Evolutionary conservation across 2,797 vertebrate genomes (phyloP).

Genomic region (Antennarius maculatus): DNA sequence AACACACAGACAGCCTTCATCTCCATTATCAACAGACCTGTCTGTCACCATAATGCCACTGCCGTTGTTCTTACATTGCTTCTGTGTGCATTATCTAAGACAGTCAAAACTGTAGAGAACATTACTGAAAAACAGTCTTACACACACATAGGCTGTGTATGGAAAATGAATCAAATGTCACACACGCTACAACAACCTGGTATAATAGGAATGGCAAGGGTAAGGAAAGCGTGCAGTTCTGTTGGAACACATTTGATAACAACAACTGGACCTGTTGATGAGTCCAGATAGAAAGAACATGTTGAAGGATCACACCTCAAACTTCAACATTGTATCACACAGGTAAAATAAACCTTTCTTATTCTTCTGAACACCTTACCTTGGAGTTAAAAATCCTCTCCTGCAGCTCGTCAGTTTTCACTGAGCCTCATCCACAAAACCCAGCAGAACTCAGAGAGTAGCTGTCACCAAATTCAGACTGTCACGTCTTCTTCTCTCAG

Average conservation of each 20-base stretch:
- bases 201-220: not conserved
- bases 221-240: not conserved
- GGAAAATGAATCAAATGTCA: not conserved
- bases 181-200: not conserved
- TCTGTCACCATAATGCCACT: conserved; percentile 51
- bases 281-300: conserved; percentile 1
- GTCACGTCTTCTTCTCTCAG: conserved; percentile 69
- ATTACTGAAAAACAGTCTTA: not conserved
- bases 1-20: conserved; percentile 17
- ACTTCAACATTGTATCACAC: not conserved
- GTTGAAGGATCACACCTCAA: not conserved
- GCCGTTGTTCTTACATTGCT: conserved; percentile 30
- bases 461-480: conserved; percentile 75
- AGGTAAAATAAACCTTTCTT: not conserved
- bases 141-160: not conserved
- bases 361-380: conserved; percentile 48
- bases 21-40: conserved; percentile 19
- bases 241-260: not conserved
- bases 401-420: conserved; percentile 30
- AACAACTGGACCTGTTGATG: not conserved
- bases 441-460: conserved; percentile 50
- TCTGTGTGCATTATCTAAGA: conserved; percentile 6
- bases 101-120: not conserved
- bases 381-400: conserved; percentile 47
- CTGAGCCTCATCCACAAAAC: conserved; percentile 54